phyloP scores from a whole-genome alignment of 2,113 vertebrate species.

The Paramormyrops kingsleyae region DNA sequence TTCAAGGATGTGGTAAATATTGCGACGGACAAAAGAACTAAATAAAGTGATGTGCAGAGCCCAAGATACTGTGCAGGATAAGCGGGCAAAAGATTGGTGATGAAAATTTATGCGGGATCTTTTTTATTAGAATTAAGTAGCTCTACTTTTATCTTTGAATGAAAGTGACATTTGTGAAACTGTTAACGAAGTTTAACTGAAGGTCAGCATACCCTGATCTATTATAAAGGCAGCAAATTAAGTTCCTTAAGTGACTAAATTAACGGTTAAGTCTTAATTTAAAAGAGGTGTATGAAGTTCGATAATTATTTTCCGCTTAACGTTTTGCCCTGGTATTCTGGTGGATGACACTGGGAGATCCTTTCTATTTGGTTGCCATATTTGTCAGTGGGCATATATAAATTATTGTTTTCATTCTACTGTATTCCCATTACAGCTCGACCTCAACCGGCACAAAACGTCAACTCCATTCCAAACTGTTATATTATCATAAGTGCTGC shows the following conservation, averaged over 20 bases:
- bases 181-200: background rate
- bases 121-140: background rate
- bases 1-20: background rate
- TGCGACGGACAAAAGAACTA: background rate
- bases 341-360: background rate
- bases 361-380: background rate
- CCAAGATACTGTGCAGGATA: background rate
- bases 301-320: background rate
- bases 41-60: background rate
- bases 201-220: background rate
- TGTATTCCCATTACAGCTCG: background rate
- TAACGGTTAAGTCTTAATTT: background rate
- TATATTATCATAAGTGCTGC: background rate
- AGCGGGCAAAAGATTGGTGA: background rate
- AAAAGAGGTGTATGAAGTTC: background rate
- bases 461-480: background rate
- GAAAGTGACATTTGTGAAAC: background rate
- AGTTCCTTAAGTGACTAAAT: background rate
- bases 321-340: background rate
- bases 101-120: background rate
- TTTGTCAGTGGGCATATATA: background rate
- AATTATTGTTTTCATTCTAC: background rate
- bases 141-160: background rate
- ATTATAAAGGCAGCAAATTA: background rate
- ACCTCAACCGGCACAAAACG: background rate